A percentile compares a stretch with the other conserved stretches of the same genome.
phyloP scores from a whole-genome alignment of 2,113 vertebrate genomes.

The Madoqua kirkii region DNA sequence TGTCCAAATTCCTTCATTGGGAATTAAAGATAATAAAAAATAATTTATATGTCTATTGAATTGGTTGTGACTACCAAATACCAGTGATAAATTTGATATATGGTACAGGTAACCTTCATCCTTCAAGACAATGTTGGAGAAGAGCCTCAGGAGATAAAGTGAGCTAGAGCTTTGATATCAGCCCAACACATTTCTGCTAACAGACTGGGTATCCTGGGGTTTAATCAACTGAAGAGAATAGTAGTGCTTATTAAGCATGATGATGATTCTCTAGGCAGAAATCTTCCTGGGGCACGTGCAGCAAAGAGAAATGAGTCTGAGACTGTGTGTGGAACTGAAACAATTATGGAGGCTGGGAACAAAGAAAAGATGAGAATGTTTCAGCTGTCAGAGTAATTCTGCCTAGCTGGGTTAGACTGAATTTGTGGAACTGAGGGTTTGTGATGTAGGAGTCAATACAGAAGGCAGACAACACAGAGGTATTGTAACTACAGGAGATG shows the following conservation, averaged over 20 bases:
- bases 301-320: not conserved
- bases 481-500: no score
- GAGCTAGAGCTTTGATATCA: not conserved
- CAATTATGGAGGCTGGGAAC: not conserved
- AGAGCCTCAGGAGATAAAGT: not conserved
- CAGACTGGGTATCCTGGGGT: not conserved
- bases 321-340: not conserved
- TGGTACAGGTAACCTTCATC: no score
- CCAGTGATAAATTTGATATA: not conserved
- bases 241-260: no score
- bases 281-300: not conserved
- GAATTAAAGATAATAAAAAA: not conserved
- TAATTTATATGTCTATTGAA: not conserved
- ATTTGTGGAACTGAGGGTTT: no score
- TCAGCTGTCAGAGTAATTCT: not conserved
- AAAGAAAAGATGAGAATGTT: not conserved
- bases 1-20: not conserved
- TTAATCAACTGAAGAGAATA: not conserved
- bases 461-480: not conserved
- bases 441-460: not conserved
- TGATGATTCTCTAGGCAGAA: not conserved
- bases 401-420: not conserved
- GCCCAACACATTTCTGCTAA: not conserved
- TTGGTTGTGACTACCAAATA: not conserved
- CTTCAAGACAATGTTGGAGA: not conserved